phyloP scores from a whole-genome alignment of 2,113 vertebrate species.

The Axis porcinus region DNA sequence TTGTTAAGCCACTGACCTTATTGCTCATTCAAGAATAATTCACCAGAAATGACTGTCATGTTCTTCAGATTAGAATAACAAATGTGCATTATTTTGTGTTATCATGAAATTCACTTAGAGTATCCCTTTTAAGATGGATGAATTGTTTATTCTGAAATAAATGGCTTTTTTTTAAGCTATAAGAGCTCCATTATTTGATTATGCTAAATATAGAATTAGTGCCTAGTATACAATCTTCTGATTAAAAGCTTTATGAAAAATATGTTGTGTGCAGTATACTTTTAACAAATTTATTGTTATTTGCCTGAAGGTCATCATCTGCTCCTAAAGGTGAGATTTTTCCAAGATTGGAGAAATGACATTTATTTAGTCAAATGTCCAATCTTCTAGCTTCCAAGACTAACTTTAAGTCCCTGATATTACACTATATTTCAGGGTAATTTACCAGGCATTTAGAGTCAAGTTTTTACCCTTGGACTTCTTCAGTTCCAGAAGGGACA shows the following conservation, averaged over 20 bases:
- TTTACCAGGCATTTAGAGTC: background rate
- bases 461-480: background rate
- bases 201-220: constrained; percentile 19
- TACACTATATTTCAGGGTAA: background rate
- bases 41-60: background rate
- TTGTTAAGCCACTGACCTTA: constrained; percentile 14
- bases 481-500: background rate
- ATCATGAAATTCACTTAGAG: background rate
- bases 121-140: constrained; percentile 6
- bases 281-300: background rate
- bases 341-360: background rate
- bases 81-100: background rate
- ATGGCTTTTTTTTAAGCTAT: background rate
- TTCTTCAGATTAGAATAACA: constrained; percentile 6
- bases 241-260: background rate
- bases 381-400: background rate
- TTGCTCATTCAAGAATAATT: constrained; percentile 5
- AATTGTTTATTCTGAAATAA: background rate
- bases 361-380: background rate
- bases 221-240: background rate
- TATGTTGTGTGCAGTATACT: background rate
- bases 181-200: background rate
- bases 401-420: background rate
- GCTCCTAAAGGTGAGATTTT: constrained; percentile 22
- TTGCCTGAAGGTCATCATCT: background rate